A percentile compares a stretch with the other conserved stretches of the same genome.
phyloP scores from a whole-genome alignment of 2,797 vertebrate genomes.

The Scolopax bukidnonensis region DNA sequence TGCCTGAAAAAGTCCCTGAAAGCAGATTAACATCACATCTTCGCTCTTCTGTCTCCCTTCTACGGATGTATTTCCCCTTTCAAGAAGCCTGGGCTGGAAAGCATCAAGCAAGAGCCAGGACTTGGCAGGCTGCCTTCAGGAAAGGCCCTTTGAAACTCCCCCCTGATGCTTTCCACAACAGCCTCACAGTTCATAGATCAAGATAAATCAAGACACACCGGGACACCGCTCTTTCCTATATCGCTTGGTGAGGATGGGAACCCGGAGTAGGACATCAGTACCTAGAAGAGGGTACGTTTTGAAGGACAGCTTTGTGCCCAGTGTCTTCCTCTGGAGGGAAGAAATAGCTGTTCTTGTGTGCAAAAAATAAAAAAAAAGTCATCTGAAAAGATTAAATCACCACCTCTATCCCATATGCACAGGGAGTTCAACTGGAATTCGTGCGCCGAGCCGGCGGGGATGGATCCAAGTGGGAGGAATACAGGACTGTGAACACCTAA shows the following conservation, averaged over 20 bases:
- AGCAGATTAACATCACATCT: neutral
- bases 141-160: slow-evolving; percentile 35
- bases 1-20: neutral
- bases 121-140: slow-evolving; percentile 5
- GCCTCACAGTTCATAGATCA: slow-evolving; percentile 48
- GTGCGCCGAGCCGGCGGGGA: neutral
- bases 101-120: neutral
- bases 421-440: neutral
- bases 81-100: slow-evolving; percentile 11
- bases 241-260: neutral
- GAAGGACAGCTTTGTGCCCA: slow-evolving; percentile 1
- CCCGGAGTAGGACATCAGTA: neutral
- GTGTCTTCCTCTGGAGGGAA: neutral
- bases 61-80: neutral
- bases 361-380: neutral
- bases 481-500: fast-evolving
- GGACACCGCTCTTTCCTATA: neutral
- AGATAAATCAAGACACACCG: slow-evolving; percentile 5
- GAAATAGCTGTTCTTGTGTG: neutral
- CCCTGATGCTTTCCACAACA: neutral
- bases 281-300: neutral
- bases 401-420: neutral
- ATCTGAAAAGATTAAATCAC: neutral
- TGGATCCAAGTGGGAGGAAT: neutral
- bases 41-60: neutral